These are phyloP conservation scores for Neotoxoptera formosana DNA, from an alignment of 1,140 invertebrate species.

Conservation along the genomic window DNA sequence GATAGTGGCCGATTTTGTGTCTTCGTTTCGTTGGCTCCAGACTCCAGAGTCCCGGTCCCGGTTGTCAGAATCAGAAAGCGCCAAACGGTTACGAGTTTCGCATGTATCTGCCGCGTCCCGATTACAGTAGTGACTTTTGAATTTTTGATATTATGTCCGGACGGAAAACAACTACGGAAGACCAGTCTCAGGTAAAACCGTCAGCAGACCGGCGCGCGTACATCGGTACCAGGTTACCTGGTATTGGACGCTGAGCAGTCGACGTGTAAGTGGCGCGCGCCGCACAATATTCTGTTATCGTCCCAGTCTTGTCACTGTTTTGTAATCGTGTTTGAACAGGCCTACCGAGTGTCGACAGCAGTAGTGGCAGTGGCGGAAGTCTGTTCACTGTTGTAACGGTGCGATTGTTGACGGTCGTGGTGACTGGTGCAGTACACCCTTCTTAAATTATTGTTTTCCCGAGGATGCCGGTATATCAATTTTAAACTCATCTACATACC, in stretches of 20 bases:
- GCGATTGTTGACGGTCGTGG: not conserved
- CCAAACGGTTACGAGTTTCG: not conserved
- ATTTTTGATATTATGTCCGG: not conserved
- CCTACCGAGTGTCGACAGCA: not conserved
- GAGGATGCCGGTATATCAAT: not conserved
- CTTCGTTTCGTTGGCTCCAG: slow-evolving; percentile 15
- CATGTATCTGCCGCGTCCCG: not conserved
- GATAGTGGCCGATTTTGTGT: slow-evolving; percentile 49
- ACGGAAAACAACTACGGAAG: not conserved
- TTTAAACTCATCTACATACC: not conserved
- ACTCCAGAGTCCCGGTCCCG: not conserved
- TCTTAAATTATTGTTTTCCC: not conserved
- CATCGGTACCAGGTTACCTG: not conserved
- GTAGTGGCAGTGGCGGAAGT: not conserved
- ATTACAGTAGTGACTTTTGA: not conserved
- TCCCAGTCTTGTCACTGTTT: no score
- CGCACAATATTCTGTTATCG: not conserved
- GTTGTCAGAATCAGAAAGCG: not conserved
- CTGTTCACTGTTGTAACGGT: not conserved
- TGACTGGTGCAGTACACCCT: not conserved
- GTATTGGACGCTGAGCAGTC: slow-evolving; percentile 10
- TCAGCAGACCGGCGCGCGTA: no score
- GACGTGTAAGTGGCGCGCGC: slow-evolving; percentile 30
- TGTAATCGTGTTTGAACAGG: not conserved
- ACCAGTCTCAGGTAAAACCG: not conserved